phyloP scores from a whole-genome alignment of 2,797 vertebrate genomes.

The Lepus oiostolus region DNA sequence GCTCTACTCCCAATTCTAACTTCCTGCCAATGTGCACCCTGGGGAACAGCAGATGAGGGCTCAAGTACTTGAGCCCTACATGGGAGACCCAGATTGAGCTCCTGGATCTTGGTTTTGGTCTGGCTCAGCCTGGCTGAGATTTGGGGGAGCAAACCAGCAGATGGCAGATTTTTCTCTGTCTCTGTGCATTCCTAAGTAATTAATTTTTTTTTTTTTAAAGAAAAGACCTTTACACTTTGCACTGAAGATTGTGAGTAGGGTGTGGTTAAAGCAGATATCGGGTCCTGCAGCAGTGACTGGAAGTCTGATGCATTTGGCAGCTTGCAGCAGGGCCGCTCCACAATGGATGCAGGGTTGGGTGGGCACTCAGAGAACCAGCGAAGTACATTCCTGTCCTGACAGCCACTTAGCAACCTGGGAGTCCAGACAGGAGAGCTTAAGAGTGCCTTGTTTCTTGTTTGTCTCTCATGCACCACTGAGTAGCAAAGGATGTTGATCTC shows the following conservation, averaged over 20 bases:
- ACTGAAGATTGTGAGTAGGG: not conserved
- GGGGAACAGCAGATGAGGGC: no score
- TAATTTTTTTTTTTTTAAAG: no score
- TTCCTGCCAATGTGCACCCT: no score
- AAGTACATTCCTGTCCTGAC: not conserved
- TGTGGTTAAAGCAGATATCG: not conserved
- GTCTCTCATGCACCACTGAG: no score
- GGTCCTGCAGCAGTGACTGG: not conserved
- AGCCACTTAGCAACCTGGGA: not conserved
- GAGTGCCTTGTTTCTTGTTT: not conserved
- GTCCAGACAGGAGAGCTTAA: not conserved
- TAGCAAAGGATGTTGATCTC: not conserved
- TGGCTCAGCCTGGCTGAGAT: no score
- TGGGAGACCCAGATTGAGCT: no score
- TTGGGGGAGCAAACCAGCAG: no score
- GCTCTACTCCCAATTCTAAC: no score
- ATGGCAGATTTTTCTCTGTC: no score
- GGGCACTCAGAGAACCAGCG: not conserved
- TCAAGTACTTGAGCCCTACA: no score
- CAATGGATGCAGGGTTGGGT: not conserved
- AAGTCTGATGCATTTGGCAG: not conserved
- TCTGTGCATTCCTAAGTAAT: no score
- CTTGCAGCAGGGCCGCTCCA: not conserved
- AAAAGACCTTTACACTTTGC: not conserved
- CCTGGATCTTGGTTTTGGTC: no score